Evolutionary conservation across 2,888 invertebrate genomes (phyloP).

Genomic region (Parnassius apollo): DNA sequence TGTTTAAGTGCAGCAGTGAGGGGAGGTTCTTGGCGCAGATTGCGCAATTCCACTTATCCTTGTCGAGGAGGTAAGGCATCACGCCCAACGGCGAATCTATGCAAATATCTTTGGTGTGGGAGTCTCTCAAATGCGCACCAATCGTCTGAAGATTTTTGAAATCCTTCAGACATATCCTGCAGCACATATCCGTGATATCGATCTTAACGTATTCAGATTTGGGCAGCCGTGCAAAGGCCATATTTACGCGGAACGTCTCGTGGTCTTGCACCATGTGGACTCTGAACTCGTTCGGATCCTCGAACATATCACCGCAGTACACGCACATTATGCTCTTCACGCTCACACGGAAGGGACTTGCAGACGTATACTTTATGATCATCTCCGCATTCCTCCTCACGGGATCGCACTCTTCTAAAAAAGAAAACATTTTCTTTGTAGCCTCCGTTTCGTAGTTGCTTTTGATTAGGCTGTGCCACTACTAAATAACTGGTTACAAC

Average conservation of each 20-base stretch:
- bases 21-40: slow-evolving; percentile 42
- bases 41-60: slow-evolving; percentile 38
- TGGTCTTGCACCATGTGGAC: slow-evolving; percentile 43
- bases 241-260: slow-evolving; percentile 31
- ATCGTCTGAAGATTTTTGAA: slow-evolving; percentile 31
- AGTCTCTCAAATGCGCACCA: slow-evolving; percentile 36
- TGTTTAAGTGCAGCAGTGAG: slow-evolving; percentile 38
- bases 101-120: slow-evolving; percentile 36
- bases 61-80: slow-evolving; percentile 41
- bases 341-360: slow-evolving; percentile 43
- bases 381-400: slow-evolving; percentile 39
- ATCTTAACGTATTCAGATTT: slow-evolving; percentile 32
- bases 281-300: slow-evolving; percentile 42
- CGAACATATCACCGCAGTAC: slow-evolving; percentile 44
- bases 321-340: slow-evolving; percentile 41
- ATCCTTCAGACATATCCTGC: slow-evolving; percentile 37
- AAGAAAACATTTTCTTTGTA: slow-evolving; percentile 26
- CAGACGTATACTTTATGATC: slow-evolving; percentile 40
- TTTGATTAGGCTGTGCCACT: slow-evolving; percentile 20
- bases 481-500: no score
- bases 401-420: slow-evolving; percentile 31
- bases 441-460: slow-evolving; percentile 3
- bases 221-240: slow-evolving; percentile 36
- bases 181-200: slow-evolving; percentile 40
- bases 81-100: slow-evolving; percentile 37